phyloP scores from a whole-genome alignment of 2,113 vertebrate genomes.

The Lophochroa leadbeateri region DNA sequence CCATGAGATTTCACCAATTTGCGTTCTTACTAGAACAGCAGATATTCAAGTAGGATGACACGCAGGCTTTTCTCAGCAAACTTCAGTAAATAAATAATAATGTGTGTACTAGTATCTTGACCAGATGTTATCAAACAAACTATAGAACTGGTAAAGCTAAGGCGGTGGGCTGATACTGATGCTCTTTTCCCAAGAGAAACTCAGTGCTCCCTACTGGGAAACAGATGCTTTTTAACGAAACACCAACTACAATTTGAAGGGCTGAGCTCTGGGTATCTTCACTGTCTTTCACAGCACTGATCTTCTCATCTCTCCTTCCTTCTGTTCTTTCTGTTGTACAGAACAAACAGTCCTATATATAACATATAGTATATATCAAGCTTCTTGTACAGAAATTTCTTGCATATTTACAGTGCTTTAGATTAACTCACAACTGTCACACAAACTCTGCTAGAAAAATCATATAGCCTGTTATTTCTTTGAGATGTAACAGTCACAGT shows the following conservation, averaged over 20 bases:
- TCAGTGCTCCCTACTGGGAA: background rate
- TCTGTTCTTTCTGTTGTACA: background rate
- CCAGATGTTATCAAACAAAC: background rate
- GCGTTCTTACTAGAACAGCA: background rate
- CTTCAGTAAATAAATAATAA: background rate
- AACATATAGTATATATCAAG: background rate
- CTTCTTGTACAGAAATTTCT: background rate
- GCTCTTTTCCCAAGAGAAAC: background rate
- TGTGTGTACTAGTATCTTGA: background rate
- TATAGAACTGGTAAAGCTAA: background rate
- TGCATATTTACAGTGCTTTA: background rate
- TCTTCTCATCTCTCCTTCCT: background rate
- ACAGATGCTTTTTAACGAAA: background rate
- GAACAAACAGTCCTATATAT: background rate
- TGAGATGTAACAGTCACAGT: background rate
- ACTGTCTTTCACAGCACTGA: background rate
- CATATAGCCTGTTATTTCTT: background rate
- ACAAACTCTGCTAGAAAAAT: background rate
- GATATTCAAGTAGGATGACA: background rate
- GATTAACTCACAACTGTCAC: background rate
- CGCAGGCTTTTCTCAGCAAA: background rate
- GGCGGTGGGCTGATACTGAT: background rate
- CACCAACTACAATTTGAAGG: background rate
- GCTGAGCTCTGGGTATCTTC: background rate
- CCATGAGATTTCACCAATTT: background rate